phyloP scores from a whole-genome alignment of 2,888 invertebrate genomes.

The Epinotia demarniana region DNA sequence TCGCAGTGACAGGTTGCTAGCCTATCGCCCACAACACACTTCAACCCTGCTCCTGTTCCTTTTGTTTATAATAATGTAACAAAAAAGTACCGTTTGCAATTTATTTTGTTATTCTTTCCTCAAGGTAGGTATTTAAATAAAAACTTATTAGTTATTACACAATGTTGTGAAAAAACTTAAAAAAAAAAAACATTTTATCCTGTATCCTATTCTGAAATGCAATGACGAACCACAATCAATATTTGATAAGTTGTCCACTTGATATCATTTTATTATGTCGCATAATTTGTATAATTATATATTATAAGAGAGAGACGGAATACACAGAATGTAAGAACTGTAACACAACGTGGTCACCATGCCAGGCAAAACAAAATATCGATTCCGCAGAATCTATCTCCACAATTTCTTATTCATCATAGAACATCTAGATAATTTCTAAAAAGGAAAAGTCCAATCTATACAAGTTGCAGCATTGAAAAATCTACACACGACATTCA shows the following conservation, averaged over 20 bases:
- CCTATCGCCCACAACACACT: too few relatives aligned
- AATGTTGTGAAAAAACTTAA: background rate
- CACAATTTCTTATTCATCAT: conserved; percentile 12
- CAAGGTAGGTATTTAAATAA: background rate
- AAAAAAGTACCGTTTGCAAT: background rate
- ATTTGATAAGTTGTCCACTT: conserved; percentile 52
- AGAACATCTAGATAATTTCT: conserved; percentile 23
- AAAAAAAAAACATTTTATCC: background rate
- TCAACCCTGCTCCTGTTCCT: too few relatives aligned
- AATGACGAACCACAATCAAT: background rate
- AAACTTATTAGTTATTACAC: background rate
- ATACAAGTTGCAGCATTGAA: conserved; percentile 32
- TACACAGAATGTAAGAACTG: background rate
- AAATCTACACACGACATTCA: conserved; percentile 65
- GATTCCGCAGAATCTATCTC: conserved; percentile 33
- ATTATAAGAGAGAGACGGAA: background rate
- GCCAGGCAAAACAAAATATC: conserved; percentile 40
- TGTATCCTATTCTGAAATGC: background rate
- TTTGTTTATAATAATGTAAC: background rate
- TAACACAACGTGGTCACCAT: conserved; percentile 42
- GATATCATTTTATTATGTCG: conserved; percentile 39
- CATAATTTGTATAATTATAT: background rate
- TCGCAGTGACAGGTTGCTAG: too few relatives aligned
- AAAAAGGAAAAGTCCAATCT: conserved; percentile 45
- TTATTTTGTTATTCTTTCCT: background rate